Evolutionary conservation across 2,797 vertebrate species (phyloP).

Genomic region (Sebastes steindachneri): DNA sequence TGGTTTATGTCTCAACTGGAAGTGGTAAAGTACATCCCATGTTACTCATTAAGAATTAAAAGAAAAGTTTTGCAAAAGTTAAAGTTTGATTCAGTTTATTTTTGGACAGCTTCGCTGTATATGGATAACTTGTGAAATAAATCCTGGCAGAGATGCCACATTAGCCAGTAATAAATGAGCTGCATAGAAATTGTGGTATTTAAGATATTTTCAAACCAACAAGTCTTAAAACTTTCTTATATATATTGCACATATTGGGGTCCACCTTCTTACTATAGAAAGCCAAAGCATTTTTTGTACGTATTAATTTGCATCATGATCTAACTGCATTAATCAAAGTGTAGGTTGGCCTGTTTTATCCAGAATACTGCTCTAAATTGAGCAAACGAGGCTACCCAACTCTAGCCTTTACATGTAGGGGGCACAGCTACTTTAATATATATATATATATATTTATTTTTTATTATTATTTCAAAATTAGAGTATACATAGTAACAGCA

Average conservation of each 20-base stretch:
- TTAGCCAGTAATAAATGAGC: background rate
- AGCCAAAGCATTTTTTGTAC: background rate
- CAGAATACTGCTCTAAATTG: background rate
- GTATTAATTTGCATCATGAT: background rate
- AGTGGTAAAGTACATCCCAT: background rate
- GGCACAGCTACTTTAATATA: background rate
- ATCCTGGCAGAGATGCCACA: background rate
- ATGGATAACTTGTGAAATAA: background rate
- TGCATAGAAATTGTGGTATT: background rate
- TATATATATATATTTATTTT: too few relatives aligned
- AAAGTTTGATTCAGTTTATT: background rate
- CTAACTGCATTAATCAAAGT: background rate
- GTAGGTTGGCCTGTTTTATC: background rate
- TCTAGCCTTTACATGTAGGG: background rate
- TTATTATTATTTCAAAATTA: too few relatives aligned
- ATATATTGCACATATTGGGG: background rate
- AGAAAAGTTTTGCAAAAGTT: slow-evolving; percentile 23
- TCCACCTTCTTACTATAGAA: background rate
- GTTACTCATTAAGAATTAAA: slow-evolving; percentile 38
- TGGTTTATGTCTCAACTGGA: slow-evolving; percentile 21
- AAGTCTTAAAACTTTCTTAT: background rate
- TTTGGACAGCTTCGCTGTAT: background rate
- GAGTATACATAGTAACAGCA: too few relatives aligned
- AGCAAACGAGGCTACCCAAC: background rate
- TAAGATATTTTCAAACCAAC: background rate